Percentiles rank a stretch among this genome's conserved stretches.
Conservation (phyloP, 2,113 vertebrate genomes). For the Pelmatolapia mariae region DNA sequence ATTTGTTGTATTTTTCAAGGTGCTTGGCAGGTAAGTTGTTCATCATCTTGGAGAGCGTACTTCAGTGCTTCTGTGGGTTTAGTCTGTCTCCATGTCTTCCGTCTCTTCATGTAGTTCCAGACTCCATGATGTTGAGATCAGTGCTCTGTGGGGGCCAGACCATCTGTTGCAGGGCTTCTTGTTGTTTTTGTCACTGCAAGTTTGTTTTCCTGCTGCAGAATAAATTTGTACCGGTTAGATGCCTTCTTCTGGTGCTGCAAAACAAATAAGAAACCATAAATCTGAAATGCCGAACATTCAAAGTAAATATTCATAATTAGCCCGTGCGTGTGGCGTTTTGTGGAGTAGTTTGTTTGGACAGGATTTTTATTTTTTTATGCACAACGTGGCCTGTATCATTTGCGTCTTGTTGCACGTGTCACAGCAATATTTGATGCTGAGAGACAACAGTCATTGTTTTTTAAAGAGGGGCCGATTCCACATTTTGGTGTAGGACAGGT, state of each 20-base stretch:
- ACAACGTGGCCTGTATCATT: fast-evolving
- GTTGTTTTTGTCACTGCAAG: neutral
- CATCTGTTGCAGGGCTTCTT: neutral
- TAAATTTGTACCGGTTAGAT: neutral
- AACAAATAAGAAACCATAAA: neutral
- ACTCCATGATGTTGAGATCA: neutral
- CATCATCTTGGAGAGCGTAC: neutral
- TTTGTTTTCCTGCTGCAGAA: neutral
- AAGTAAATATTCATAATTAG: neutral
- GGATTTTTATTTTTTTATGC: neutral
- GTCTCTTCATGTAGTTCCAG: neutral
- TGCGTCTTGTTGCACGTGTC: neutral
- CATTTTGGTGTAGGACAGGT: neutral
- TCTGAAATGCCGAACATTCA: neutral
- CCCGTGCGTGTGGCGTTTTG: neutral
- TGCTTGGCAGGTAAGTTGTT: neutral
- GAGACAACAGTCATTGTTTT: fast-evolving
- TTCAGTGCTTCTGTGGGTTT: neutral
- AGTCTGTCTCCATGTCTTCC: neutral
- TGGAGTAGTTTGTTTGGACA: neutral
- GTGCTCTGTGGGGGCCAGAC: neutral
- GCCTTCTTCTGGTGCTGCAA: fast-evolving
- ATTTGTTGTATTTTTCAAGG: neutral
- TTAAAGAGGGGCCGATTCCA: fast-evolving
- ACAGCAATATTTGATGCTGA: neutral